Base-by-base conservation (phyloP, 2,888 invertebrate species). In the Margaritifera margaritifera region DNA sequence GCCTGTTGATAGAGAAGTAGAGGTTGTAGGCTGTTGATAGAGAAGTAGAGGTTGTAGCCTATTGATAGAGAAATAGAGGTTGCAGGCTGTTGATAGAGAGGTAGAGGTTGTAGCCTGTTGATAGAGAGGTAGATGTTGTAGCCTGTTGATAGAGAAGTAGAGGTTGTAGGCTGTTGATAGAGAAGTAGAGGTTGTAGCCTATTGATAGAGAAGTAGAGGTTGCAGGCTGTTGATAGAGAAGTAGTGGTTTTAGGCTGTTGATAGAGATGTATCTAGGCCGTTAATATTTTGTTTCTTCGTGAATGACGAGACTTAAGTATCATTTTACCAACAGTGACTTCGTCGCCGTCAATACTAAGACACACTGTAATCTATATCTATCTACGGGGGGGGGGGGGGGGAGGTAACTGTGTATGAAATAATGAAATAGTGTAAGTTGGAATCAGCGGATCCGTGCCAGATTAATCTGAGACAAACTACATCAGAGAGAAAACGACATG, bases 31-130 rank as follows among this genome's bases (percentile, higher is more conserved):
- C 86, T 86, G 69, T 42, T 15, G 11, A 42, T n/a, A n/a, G n/a
- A n/a, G n/a, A n/a, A 86, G 71, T 31, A 85, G 66, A 3, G 84
- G 84, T 53, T 82, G 80, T n/a, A 85, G 61, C 86, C 86, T 86
- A 69, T 42, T 15, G 11, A 42, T n/a, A n/a, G n/a, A n/a, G n/a
- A n/a, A n/a, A n/a, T 31, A 85, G 66, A 3, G 84, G 84, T 53
- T 82, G 80, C 20, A 85, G 61, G 85, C 86, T 86, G 69, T 42
- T 15, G 11, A 42, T n/a, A n/a, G n/a, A n/a, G n/a, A n/a, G n/a
- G 71, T 31, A 85, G 66, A 3, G 84, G 84, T 53, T 82, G 80
- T n/a, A 85, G 61, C 86, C 86, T 86, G 69, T 42, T 15, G 11
- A 42, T n/a, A n/a, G n/a, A n/a, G n/a, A n/a, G n/a, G 71, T 31